phyloP scores from a whole-genome alignment of 2,888 invertebrate species.

The Temnothorax ravouxi region DNA sequence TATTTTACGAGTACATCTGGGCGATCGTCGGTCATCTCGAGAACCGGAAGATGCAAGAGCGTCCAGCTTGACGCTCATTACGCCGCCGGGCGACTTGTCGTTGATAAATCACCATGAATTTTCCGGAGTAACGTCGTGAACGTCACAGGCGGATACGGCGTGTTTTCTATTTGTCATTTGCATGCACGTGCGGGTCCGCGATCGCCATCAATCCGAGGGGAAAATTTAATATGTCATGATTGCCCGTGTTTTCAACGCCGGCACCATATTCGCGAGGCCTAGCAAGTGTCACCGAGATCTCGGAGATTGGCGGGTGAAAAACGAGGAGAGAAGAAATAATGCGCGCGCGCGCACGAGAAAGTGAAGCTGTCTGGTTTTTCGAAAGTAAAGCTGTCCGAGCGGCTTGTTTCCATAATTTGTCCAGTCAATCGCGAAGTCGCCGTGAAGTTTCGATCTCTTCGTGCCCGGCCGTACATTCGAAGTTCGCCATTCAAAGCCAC shows the following conservation, averaged over 20 bases:
- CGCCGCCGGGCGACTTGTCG: slow-evolving; percentile 1
- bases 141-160: slow-evolving; percentile 2
- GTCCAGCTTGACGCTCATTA: slow-evolving; percentile 6
- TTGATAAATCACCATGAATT: slow-evolving; percentile 15
- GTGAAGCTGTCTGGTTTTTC: background rate
- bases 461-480: background rate
- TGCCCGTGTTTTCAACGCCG: slow-evolving; percentile 39
- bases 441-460: background rate
- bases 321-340: background rate
- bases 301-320: slow-evolving; percentile 2
- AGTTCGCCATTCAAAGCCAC: background rate
- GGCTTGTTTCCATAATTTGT: background rate
- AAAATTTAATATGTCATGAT: slow-evolving; percentile 50
- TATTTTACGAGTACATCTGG: background rate
- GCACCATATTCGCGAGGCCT: slow-evolving; percentile 10
- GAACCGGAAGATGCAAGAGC: slow-evolving; percentile 6
- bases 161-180: slow-evolving; percentile 53
- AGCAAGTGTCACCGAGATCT: background rate
- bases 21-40: slow-evolving; percentile 1
- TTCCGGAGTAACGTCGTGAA: background rate
- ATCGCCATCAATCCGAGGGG: slow-evolving; percentile 23
- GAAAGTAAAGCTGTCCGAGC: background rate
- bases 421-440: background rate
- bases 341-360: background rate
- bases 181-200: slow-evolving; percentile 19